Conservation (phyloP, 2,113 vertebrate species). For the Tetrao urogallus region DNA sequence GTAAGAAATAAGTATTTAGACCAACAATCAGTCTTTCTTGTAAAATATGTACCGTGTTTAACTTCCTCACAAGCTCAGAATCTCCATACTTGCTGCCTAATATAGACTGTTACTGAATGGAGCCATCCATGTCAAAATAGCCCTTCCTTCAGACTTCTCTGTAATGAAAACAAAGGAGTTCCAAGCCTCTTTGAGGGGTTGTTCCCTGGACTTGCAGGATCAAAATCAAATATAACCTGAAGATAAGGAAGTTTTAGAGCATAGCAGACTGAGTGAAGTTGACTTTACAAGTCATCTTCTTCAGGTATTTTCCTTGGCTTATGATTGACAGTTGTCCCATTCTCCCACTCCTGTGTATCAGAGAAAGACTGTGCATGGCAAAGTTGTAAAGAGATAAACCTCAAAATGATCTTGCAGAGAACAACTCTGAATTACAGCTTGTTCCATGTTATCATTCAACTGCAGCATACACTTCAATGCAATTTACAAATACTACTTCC, state of each 20-base stretch:
- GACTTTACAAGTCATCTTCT: background rate
- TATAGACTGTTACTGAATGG: background rate
- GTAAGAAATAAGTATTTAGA: background rate
- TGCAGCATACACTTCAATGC: background rate
- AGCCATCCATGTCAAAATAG: background rate
- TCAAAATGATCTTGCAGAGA: background rate
- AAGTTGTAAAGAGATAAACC: background rate
- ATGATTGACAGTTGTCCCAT: background rate
- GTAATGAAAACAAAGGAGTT: background rate
- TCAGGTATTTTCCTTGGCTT: background rate
- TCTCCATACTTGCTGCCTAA: background rate
- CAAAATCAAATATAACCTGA: background rate
- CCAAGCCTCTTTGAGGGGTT: too few relatives aligned
- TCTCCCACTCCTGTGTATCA: background rate
- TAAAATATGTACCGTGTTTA: accelerated
- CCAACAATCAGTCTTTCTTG: background rate
- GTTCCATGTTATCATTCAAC: background rate
- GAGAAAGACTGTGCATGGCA: background rate
- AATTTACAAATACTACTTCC: background rate
- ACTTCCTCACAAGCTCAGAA: background rate
- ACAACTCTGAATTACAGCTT: background rate
- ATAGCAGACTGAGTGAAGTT: background rate
- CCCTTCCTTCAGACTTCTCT: background rate
- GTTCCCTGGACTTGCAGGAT: background rate
- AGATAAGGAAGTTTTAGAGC: background rate